phyloP scores from a whole-genome alignment of 2,797 vertebrate genomes.

The Meda fulgida region DNA sequence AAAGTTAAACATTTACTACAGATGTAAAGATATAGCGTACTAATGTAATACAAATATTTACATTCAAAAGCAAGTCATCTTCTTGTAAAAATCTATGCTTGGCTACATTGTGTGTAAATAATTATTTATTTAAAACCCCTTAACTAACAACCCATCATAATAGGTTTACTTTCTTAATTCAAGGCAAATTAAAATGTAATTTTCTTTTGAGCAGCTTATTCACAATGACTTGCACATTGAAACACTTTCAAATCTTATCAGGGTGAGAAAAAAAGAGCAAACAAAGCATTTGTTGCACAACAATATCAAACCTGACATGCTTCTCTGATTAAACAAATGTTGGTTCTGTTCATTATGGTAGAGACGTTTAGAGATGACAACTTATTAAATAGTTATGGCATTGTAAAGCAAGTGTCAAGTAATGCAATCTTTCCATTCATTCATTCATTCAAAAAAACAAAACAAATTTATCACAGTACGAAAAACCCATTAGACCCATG shows the following conservation, averaged over 20 bases:
- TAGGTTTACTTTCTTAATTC: background rate
- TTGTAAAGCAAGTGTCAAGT: background rate
- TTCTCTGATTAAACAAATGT: slow-evolving; percentile 5
- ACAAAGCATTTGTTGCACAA: background rate
- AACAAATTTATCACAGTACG: background rate
- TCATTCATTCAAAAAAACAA: background rate
- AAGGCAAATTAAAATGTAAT: background rate
- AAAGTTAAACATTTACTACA: background rate
- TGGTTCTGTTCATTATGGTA: background rate
- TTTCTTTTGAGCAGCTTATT: background rate
- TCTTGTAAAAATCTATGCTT: background rate
- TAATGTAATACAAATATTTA: background rate
- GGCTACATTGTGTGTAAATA: background rate
- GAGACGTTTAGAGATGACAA: background rate
- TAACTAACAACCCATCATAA: background rate
- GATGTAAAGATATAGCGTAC: background rate
- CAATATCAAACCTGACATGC: background rate
- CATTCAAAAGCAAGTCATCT: background rate
- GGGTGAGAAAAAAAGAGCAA: background rate
- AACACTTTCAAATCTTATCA: background rate
- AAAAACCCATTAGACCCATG: background rate
- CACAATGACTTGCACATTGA: background rate
- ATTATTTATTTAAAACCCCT: background rate
- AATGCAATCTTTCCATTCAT: background rate
- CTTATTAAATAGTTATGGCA: background rate